Evolutionary conservation across 1,140 invertebrate species (phyloP).

Genomic region (Metopolophium dirhodum): DNA sequence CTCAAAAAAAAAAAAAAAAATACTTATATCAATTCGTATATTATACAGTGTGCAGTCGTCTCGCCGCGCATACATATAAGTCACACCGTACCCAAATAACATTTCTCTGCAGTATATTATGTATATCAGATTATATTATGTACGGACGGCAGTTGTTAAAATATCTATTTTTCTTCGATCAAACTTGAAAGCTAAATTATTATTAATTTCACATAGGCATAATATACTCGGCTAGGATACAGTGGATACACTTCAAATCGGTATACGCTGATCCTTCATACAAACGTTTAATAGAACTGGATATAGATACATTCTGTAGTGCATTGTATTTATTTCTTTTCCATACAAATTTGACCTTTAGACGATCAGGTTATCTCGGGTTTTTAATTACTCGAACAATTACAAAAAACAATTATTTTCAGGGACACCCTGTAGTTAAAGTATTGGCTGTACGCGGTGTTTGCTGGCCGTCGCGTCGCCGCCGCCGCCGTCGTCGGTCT

Average conservation of each 20-base stretch:
- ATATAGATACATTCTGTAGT: neutral
- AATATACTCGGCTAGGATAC: no score
- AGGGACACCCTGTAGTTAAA: neutral
- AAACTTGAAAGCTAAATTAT: neutral
- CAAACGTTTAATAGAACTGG: neutral
- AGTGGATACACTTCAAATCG: no score
- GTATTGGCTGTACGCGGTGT: neutral
- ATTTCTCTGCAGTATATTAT: neutral
- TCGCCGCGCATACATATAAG: neutral
- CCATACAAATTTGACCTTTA: neutral
- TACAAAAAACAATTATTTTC: neutral
- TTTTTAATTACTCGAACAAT: neutral
- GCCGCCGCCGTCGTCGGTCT: neutral
- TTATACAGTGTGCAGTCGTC: neutral
- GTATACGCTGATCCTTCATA: neutral
- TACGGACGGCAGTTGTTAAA: neutral
- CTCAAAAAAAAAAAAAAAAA: neutral
- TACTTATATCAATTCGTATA: neutral
- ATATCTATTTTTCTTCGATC: neutral
- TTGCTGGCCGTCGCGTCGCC: neutral
- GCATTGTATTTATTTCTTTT: neutral
- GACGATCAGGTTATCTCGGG: neutral
- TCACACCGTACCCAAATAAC: neutral
- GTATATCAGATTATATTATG: neutral
- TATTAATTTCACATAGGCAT: neutral